A percentile compares a stretch with the other conserved stretches of the same genome.
phyloP scores from a whole-genome alignment of 2,113 vertebrate genomes.

The Struthidea cinerea region DNA sequence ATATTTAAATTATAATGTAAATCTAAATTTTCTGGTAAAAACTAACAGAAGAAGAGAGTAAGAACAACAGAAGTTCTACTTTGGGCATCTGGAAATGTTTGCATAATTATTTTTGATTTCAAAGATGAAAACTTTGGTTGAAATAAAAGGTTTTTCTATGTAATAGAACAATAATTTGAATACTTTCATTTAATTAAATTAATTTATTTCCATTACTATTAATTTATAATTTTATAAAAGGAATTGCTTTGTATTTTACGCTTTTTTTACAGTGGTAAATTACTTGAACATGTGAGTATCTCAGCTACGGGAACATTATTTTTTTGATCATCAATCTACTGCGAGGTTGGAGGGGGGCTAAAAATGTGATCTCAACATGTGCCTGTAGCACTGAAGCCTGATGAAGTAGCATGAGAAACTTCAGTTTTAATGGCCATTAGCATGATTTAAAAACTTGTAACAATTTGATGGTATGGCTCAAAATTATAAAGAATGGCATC shows the following conservation, averaged over 20 bases:
- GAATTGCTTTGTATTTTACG: not conserved
- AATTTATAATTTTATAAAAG: not conserved
- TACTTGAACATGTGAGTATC: not conserved
- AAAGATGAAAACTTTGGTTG: not conserved
- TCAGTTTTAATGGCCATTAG: not conserved
- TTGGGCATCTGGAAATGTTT: not conserved
- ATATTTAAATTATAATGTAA: not conserved
- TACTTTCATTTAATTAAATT: not conserved
- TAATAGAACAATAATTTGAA: not conserved
- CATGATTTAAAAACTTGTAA: not conserved
- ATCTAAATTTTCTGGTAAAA: not conserved
- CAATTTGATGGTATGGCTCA: rapidly evolving
- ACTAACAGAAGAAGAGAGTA: not conserved
- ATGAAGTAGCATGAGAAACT: not conserved
- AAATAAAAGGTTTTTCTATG: not conserved
- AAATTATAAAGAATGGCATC: not conserved
- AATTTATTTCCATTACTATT: not conserved
- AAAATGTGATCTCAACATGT: not conserved
- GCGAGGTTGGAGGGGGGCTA: not conserved
- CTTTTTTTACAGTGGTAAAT: not conserved
- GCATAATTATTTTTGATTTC: not conserved
- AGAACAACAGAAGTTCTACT: not conserved
- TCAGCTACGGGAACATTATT: not conserved
- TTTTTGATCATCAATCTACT: not conserved
- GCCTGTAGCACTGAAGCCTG: not conserved